Evolutionary conservation across 64 coral and sea anemone species (phyloP), one percentile per base, ranked within the genome.

Genomic region (Dendrophyllia cribrosa): DNA sequence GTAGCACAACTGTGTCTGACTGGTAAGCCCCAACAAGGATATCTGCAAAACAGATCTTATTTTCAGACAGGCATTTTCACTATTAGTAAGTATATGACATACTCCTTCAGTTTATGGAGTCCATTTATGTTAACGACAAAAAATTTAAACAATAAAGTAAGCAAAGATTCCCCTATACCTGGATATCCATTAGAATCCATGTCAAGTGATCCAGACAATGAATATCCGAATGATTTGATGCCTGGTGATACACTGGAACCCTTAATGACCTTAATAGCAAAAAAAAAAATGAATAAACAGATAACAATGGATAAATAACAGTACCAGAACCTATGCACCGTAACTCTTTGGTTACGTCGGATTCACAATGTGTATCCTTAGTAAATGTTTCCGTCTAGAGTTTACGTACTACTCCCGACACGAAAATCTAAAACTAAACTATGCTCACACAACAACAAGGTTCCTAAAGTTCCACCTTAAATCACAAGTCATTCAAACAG

Each of bases 111-210:
- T 34, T 34, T 34, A 34, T 34, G 34, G 34, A 34, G 34, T 6
- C 53, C 12, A 56, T 56, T 12, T 56, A 56, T 5, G 5, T 1
- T 7, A 0, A 56, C 6, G 53, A 6, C 53, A 0, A 6, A 21
- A 20, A 34, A 11, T 34, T 3, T 10, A n/a, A 5, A 10, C 12
- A 43, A 44, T 4, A 23, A 0, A 72, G 5, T 34, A 3, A 43
- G 64, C 9, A 6, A 17, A 72, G 3, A 15, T 4, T 25, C 21
- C 82, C 34, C 7, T 56, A 56, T 56, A 95, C 93, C 93, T 86
- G 87, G 88, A 45, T 95, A 95, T 21, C 93, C 93, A 71, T 95
- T 95, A 3, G 16, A 11, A 90, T 95, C 93, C 72, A 95, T 13
- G 68, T 95, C 93, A 76, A 85, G 59, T 59, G 24, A 51, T 51